A percentile compares a stretch with the other conserved stretches of the same genome.
These are phyloP conservation scores for Eupeodes latifasciatus DNA, from an alignment of 2,888 invertebrate genomes.

Conservation along the genomic window DNA sequence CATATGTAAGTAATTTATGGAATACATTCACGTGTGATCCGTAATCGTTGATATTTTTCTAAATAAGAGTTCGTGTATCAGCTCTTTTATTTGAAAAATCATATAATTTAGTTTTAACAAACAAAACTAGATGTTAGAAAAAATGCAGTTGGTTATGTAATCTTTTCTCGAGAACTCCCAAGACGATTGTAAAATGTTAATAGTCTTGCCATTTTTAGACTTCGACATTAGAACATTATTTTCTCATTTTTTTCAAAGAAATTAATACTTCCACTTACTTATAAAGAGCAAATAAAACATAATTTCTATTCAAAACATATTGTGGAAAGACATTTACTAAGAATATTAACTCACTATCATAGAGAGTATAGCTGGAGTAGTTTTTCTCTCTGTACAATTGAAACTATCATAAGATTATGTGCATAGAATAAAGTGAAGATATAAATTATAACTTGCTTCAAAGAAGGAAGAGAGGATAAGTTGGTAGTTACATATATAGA, in stretches of 20 bases:
- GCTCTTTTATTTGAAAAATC: not conserved
- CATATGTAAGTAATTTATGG: too few relatives aligned
- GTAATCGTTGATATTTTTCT: too few relatives aligned
- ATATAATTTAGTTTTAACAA: not conserved
- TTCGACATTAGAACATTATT: too few relatives aligned
- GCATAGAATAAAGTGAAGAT: constrained; percentile 58
- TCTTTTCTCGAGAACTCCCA: too few relatives aligned
- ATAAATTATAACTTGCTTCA: constrained; percentile 53
- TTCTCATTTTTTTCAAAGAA: not conserved
- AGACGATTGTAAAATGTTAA: too few relatives aligned
- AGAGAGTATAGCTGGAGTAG: constrained; percentile 44
- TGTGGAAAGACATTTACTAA: constrained; percentile 53
- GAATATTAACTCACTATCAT: constrained; percentile 33
- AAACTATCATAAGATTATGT: constrained; percentile 27
- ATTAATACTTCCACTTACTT: not conserved
- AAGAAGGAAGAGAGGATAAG: not conserved
- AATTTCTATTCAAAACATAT: constrained; percentile 34
- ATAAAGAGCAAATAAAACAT: not conserved
- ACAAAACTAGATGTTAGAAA: too few relatives aligned
- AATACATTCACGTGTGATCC: too few relatives aligned
- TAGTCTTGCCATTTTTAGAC: too few relatives aligned
- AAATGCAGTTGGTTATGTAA: too few relatives aligned
- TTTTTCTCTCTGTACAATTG: constrained; percentile 55
- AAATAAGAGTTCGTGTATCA: not conserved
- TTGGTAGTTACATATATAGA: constrained; percentile 1